phyloP scores from a whole-genome alignment of 2,113 vertebrate genomes.

The Balaeniceps rex region DNA sequence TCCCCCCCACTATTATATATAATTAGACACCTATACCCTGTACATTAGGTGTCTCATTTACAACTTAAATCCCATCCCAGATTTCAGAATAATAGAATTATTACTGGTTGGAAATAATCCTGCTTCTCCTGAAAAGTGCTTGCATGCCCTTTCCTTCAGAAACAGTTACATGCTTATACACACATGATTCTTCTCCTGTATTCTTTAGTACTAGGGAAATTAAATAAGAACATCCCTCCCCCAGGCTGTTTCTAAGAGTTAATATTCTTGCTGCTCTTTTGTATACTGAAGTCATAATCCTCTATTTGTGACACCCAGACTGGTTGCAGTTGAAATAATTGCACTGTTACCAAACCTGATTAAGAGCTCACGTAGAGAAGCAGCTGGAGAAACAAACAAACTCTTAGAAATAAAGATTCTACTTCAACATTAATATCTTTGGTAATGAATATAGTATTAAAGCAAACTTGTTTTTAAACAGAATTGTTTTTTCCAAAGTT shows the following conservation, averaged over 20 bases:
- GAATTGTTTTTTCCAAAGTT: not conserved
- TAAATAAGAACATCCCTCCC: not conserved
- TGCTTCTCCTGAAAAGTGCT: not conserved
- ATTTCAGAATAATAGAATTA: not conserved
- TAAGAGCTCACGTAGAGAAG: conserved; percentile 41
- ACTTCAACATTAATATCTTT: not conserved
- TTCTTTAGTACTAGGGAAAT: not conserved
- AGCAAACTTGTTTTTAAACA: not conserved
- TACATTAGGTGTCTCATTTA: not conserved
- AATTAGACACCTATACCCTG: not conserved
- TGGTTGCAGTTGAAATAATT: conserved; percentile 33
- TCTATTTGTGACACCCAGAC: not conserved
- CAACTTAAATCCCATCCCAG: not conserved
- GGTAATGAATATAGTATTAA: not conserved
- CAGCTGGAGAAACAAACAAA: conserved; percentile 1
- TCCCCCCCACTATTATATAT: not conserved
- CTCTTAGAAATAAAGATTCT: not conserved
- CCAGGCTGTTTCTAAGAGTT: not conserved
- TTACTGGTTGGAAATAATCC: not conserved
- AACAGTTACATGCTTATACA: not conserved
- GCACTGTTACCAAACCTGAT: conserved; percentile 29
- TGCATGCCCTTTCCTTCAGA: not conserved
- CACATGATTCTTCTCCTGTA: not conserved
- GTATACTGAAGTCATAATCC: not conserved
- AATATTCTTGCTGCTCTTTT: not conserved